Base-by-base conservation (phyloP, 2,113 vertebrate species). In the Fulica atra region DNA sequence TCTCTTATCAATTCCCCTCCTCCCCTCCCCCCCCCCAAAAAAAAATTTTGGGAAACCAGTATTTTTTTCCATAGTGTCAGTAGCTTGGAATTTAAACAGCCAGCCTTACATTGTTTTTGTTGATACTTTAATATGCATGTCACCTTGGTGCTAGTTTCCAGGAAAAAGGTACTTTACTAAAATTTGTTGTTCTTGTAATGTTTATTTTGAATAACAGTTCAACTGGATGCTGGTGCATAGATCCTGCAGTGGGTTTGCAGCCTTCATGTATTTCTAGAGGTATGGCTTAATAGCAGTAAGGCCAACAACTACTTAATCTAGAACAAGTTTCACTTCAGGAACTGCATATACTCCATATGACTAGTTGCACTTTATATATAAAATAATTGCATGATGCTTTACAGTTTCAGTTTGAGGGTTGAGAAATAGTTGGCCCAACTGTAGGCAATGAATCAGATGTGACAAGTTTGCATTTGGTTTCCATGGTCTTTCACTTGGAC, bases 161-260 rank as follows among this genome's bases (percentile, higher is more conserved):
- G 64, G 26, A 69, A 57, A 65, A 79, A 25, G 16, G 51, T 82
- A 13, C 29, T 94, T 77, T 66, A 64, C n/a, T 81, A 51, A 80
- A 79, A 86, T 79, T 24, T 82, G 7, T 66, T 88, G 16, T 69
- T 94, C 24, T 77, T 78, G 19, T 36, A 65, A 65, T 50, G 36
- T 87, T 89, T 85, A 36, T 92, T 96, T 95, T 86, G 65, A 89
- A 21, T 35, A 91, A 57, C 38, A 72, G 63, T 66, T 89, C 81
- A 38, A 2, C 59, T 72, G 81, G 63, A 63, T 81, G 59, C 66
- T 93, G 54, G 25, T 65, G 44, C 20, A 11, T 48, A 88, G 44
- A 94, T 93, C 35, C 57, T 35, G 12, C 61, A 44, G 40, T 33
- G 50, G 31, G 40, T 87, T 89, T 95, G 74, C 91, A 92, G 81